Base-by-base conservation (phyloP, 2,797 vertebrate genomes). In the Fringilla coelebs region DNA sequence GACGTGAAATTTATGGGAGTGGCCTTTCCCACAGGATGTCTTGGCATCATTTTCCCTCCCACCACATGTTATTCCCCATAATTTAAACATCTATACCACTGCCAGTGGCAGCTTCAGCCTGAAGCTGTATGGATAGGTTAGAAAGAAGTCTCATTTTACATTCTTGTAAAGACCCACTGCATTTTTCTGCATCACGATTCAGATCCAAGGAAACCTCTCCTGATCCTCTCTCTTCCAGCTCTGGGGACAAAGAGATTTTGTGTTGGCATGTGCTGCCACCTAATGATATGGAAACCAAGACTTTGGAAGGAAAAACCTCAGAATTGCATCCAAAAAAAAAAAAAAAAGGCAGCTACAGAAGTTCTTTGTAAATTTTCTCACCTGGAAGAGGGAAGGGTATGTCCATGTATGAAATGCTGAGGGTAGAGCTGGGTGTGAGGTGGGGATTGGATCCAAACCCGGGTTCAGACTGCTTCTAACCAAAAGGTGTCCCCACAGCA, bases 351-450 rank as follows among this genome's bases (percentile, higher is more conserved):
- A 68, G 2, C 22, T 25, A 31, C 70, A 57, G 41, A 4, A 21
- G 13, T 31, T 20, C 32, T 28, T 38, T 43, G 21, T 17, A 49
- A 31, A 55, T 29, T 8, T 24, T 26, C 4, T 26, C 20, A 17
- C 12, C 34, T 22, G n/a, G 40, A 41, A 10, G 0, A 0, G 9
- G 9, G 17, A 14, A 6, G 9, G 9, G 9, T n/a, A 14, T 5
- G 5, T 2, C 5, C 9, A 2, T 0, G 3, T 0, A 4, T 24
- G 21, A 52, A n/a, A 20, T 73, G 31, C 31, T 54, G 48, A 0
- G 11, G 45, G 38, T 0, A 22, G 41, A 28, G 6, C 2, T 31
- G 28, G n/a, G 3, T 22, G 6, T 13, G 36, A 38, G 28, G 19
- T 10, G 13, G 9, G 3, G 20, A 19, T 54, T 38, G 7, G 2